Evolutionary conservation across 2,113 vertebrate species (phyloP).

Genomic region (Mastomys natalensis): DNA sequence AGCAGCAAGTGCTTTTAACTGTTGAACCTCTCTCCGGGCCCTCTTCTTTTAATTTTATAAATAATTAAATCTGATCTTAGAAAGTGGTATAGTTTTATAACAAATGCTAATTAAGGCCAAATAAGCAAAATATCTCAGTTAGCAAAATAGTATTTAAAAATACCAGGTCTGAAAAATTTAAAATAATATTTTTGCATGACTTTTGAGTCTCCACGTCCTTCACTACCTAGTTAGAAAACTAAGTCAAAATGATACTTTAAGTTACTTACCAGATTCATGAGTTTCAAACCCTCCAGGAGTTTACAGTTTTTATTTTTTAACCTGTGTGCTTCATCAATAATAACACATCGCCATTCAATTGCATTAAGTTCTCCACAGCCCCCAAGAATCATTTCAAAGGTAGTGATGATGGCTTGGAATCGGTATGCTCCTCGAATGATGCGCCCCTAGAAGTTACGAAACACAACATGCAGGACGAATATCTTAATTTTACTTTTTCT

Average conservation of each 20-base stretch:
- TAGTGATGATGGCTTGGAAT: slow-evolving; percentile 98
- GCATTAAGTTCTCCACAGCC: slow-evolving; percentile 98
- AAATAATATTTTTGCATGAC: background rate
- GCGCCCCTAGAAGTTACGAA: slow-evolving; percentile 89
- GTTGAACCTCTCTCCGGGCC: background rate
- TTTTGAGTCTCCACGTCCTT: background rate
- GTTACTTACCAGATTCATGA: slow-evolving; percentile 95
- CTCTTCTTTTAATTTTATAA: background rate
- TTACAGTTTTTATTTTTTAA: slow-evolving; percentile 99
- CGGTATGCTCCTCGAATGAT: slow-evolving; percentile 94
- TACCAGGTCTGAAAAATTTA: background rate
- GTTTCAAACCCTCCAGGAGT: slow-evolving; percentile 97
- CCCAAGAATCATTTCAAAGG: slow-evolving; percentile 99
- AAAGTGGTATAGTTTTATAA: background rate
- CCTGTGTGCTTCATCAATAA: slow-evolving; percentile 98
- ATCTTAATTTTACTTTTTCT: slow-evolving; percentile 22
- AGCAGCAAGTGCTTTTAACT: background rate
- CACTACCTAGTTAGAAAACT: background rate
- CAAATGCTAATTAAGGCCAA: slow-evolving; percentile 1
- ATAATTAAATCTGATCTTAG: background rate
- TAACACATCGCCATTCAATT: slow-evolving; percentile 98
- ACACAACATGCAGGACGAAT: slow-evolving; percentile 56
- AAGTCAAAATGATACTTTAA: background rate
- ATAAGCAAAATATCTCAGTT: slow-evolving; percentile 14
- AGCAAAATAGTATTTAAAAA: background rate